A percentile compares a stretch with the other conserved stretches of the same genome.
Conservation (phyloP, 1,140 invertebrate species). For the Lucilia sericata region DNA sequence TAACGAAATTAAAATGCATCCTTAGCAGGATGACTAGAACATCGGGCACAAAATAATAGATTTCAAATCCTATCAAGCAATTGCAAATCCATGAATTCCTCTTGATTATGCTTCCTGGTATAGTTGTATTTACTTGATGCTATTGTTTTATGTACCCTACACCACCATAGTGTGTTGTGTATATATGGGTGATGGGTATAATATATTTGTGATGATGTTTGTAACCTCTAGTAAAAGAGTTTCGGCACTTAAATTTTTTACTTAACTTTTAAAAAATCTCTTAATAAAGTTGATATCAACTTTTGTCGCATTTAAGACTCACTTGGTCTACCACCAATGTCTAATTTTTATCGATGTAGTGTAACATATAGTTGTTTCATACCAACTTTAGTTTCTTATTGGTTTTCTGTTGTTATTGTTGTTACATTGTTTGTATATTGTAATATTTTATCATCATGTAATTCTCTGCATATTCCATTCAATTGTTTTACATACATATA, state of each 20-base stretch:
- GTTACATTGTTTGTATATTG: background rate
- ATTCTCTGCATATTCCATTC: background rate
- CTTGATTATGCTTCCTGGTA: background rate
- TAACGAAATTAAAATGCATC: slow-evolving; percentile 10
- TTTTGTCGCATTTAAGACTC: too few relatives aligned
- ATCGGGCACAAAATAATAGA: background rate
- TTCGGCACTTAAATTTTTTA: too few relatives aligned
- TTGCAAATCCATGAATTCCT: background rate
- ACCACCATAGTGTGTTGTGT: background rate
- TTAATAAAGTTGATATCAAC: too few relatives aligned
- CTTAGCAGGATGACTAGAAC: background rate
- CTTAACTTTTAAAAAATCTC: too few relatives aligned
- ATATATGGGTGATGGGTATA: too few relatives aligned
- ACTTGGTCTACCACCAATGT: too few relatives aligned
- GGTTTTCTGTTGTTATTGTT: background rate
- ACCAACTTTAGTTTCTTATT: too few relatives aligned
- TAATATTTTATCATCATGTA: background rate
- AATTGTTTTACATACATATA: background rate
- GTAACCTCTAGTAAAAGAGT: too few relatives aligned
- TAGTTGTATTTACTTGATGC: slow-evolving; percentile 11
- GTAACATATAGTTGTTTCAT: too few relatives aligned
- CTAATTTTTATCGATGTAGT: too few relatives aligned
- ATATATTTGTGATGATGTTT: too few relatives aligned
- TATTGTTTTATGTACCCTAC: background rate
- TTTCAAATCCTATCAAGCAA: background rate